A percentile compares a stretch with the other conserved stretches of the same genome.
These are phyloP conservation scores for Sorex araneus DNA, from an alignment of 2,113 vertebrate genomes.

Conservation along the genomic window DNA sequence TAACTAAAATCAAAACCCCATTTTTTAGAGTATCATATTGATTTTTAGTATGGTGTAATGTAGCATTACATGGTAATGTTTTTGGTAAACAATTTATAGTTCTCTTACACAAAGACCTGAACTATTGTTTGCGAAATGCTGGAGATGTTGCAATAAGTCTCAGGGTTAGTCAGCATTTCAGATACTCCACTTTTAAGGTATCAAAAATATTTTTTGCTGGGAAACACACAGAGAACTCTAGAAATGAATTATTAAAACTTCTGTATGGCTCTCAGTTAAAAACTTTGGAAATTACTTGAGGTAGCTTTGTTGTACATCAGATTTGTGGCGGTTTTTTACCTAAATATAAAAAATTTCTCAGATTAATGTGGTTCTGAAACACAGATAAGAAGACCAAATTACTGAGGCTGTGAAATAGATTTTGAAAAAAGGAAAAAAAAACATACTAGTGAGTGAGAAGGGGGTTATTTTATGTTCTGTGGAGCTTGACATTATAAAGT, in stretches of 20 bases:
- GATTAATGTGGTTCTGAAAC: conserved; percentile 12
- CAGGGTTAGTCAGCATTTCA: background rate
- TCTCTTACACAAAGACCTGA: background rate
- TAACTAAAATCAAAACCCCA: background rate
- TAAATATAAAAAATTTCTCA: conserved; percentile 34
- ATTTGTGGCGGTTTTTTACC: background rate
- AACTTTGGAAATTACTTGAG: background rate
- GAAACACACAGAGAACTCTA: background rate
- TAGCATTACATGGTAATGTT: background rate
- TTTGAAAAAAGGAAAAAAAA: conserved; percentile 9
- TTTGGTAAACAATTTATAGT: background rate
- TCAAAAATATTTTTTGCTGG: too few species aligned
- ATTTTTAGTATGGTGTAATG: background rate
- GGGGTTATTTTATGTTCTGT: conserved; percentile 87
- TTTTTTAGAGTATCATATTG: background rate
- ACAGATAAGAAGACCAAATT: conserved; percentile 25
- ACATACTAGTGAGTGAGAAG: conserved; percentile 74
- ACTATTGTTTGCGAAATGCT: conserved; percentile 22
- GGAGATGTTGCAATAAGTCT: background rate
- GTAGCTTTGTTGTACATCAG: background rate
- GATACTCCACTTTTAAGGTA: background rate
- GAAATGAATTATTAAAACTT: background rate
- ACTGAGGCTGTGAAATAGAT: conserved; percentile 36
- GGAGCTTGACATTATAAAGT: conserved; percentile 79
- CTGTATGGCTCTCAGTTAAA: background rate